Conservation (phyloP, 2,888 invertebrate genomes). For the Thysanoteuthis rhombus region DNA sequence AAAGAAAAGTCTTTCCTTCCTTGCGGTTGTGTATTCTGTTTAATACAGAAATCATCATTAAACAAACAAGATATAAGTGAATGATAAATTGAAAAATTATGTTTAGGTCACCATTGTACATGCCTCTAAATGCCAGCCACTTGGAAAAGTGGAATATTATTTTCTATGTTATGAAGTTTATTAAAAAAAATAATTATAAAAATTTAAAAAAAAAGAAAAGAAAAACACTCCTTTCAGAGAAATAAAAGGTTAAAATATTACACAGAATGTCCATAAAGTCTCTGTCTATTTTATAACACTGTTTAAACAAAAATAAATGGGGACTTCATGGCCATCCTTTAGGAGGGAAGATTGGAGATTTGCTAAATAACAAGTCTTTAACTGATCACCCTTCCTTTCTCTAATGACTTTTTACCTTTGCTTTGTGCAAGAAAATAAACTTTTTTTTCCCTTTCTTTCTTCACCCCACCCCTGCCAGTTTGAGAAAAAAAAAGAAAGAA, state of each 20-base stretch:
- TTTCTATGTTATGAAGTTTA: constrained; percentile 12
- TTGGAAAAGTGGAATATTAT: background rate
- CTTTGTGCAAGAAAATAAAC: background rate
- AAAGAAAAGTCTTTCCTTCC: background rate
- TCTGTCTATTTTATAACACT: too few relatives aligned
- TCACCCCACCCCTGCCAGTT: too few relatives aligned
- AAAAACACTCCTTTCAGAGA: background rate
- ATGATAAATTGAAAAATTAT: background rate
- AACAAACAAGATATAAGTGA: background rate
- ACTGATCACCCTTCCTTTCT: background rate
- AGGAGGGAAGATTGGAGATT: background rate
- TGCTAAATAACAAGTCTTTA: background rate
- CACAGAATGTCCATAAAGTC: too few relatives aligned
- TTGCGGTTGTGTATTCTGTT: background rate
- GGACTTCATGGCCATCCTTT: too few relatives aligned
- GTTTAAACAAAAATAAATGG: too few relatives aligned
- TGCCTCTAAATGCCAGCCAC: constrained; percentile 12
- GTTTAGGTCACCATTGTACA: background rate
- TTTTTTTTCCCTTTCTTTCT: background rate
- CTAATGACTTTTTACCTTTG: background rate
- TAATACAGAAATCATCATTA: background rate
- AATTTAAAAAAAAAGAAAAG: background rate
- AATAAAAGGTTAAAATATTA: background rate
- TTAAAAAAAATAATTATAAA: background rate
- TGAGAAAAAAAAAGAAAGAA: background rate